Base-by-base conservation (phyloP, 2,888 invertebrate species). In the Harmothoe impar region DNA sequence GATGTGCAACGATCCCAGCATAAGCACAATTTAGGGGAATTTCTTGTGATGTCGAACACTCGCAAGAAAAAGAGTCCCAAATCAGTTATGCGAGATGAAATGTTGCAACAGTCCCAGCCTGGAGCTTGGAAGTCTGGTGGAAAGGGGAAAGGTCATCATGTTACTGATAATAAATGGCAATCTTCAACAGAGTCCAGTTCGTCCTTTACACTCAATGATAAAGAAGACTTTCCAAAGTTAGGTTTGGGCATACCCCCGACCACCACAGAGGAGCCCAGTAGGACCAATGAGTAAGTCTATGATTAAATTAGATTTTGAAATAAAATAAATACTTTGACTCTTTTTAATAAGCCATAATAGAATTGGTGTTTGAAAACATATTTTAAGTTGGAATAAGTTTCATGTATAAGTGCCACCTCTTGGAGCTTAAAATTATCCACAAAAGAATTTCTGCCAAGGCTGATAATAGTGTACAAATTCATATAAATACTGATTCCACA, bases 11-110 rank as follows among this genome's bases (percentile, higher is more conserved):
- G 91, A 10, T 90, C 94, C 10, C 93, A 93, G 91, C 93, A 94
- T 56, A 93, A 93, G 90, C 91, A 93, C n/a, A 93, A 93, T 91
- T 92, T 94, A 12, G 94, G 94, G n/a, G 94, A 94, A 90, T 94
- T 93, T 89, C 91, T 94, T 77, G 86, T 91, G n/a, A 93, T 93
- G 0, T 94, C 94, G 31, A 94, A 94, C 68, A 91, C 25, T 33
- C 92, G 93, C 31, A 92, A 92, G 90, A 92, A 93, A 91, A 92
- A 93, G 89, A 35, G 90, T 89, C 89, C 89, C 0, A 81, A 62
- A 31, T 35, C 86, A 7, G 85, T 23, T n/a, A 23, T 23, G 0
- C 78, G 62, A 5, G 89, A 89, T 33, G 91, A 91, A 52, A 31
- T 20, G 20, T 3, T 90, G 20, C 81, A 52, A 68, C 33, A 62